Base-by-base conservation (phyloP, 2,797 vertebrate genomes). In the Lates japonicus region DNA sequence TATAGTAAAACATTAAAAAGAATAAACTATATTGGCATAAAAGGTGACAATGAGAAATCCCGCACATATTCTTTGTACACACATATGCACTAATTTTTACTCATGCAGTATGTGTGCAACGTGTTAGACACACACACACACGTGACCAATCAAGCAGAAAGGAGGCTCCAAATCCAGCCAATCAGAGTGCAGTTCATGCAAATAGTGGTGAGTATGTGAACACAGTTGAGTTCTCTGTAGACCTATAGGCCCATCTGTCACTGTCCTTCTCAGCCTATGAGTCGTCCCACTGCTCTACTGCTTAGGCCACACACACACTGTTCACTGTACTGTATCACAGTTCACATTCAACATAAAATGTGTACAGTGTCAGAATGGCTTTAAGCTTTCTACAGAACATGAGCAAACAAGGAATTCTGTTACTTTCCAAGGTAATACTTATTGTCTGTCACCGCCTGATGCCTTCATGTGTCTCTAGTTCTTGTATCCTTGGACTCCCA, bases 161-260 rank as follows among this genome's bases (percentile, higher is more conserved):
- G 58, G 59, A 58, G n/a, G 49, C 46, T 62, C 20, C 54, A 70
- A 55, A 78, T 49, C 62, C 66, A 67, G 69, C 84, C 84, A 87
- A 82, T 85, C 69, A 84, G 57, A 63, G 39, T 12, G 20, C 60
- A 57, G 14, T n/a, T 49, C 11, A 59, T 41, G 49, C 16, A 42
- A 65, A 41, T 68, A 66, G 63, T 29, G 46, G 55, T 55, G 66
- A 55, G 48, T 22, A 44, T 61, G 46, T 66, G 37, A 74, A 69
- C 76, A 81, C 69, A 69, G 71, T 17, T 16, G 41, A 60, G 71
- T 52, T 51, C 44, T 62, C 72, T 66, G 41, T 22, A 33, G 64
- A 82, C 48, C 60, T 55, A 42, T 17, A 54, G 41, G 68, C 55
- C 83, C 78, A 83, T 87, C 81, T 89, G 82, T 77, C 81, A 80